Evolutionary conservation across 2,113 vertebrate species (phyloP), one percentile per base, ranked within the genome.

Genomic region (Ornithorhynchus anatinus): DNA sequence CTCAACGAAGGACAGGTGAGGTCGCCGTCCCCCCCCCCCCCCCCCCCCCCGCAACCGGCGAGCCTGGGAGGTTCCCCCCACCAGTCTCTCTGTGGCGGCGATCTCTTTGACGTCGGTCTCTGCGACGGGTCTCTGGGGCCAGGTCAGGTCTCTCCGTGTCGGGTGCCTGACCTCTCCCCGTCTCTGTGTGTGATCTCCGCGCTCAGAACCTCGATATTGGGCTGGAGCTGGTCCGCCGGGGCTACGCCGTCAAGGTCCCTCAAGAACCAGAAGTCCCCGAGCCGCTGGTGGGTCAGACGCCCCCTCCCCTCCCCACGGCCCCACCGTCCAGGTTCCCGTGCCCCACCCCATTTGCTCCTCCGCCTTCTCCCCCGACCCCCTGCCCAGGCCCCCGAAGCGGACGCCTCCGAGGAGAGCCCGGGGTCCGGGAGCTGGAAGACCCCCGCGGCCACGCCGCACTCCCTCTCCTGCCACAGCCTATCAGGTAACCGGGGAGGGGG

Each of bases 201-300:
- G 16, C 45, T 1, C 69, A 98, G 96, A 85, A 64, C 16, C 39
- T 95, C 56, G 94, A 97, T 15, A 77, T 98, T 0, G 95, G 94
- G 0, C 90, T 93, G 10, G 95, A 97, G 87, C 86, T 98, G 65
- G 82, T 97, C 22, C 86, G 77, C 9, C 82, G 92, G 69, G 96
- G 91, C 20, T 91, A 95, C 1, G 96, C 96, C 0, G 8, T 92
- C 5, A 82, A 86, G 59, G 71, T 85, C 71, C 87, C 72, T 5
- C 83, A 77, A 42, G 81, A 88, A 4, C 6, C 48, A 2, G 80
- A 91, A 63, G 61, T 16, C 84, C 51, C 65, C 1, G 56, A 81
- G 23, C 78, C 73, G 31, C 75, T 93, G 86, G 83, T 94, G 88
- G n/a, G n/a, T n/a, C n/a, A n/a, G n/a, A n/a, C n/a, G n/a, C n/a